Percentiles rank a stretch among this genome's conserved stretches.
phyloP scores from a whole-genome alignment of 2,888 invertebrate genomes.

The Dorcus parallelipipedus region DNA sequence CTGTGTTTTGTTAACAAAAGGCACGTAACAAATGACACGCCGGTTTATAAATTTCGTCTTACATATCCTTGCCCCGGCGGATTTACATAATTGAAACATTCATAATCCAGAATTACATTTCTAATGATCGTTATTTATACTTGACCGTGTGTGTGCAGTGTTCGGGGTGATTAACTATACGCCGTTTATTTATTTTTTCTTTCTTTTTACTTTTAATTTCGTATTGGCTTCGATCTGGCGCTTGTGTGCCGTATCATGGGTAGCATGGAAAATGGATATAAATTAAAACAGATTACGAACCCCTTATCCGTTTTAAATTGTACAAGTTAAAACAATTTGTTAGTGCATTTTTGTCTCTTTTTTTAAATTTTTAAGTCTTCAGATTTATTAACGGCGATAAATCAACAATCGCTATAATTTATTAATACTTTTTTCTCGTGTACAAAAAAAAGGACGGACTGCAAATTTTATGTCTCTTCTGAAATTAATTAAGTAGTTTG shows the following conservation, averaged over 20 bases:
- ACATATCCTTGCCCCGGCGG: constrained; percentile 2
- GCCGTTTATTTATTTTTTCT: background rate
- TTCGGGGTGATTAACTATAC: background rate
- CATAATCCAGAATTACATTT: constrained; percentile 27
- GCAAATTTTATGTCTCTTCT: no score
- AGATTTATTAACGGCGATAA: no score
- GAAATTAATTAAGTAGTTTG: no score
- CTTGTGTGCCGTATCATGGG: constrained; percentile 6
- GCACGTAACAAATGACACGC: no score
- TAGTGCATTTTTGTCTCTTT: constrained; percentile 2
- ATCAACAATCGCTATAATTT: no score
- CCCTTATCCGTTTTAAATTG: constrained; percentile 1
- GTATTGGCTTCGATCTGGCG: background rate
- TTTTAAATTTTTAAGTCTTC: no score
- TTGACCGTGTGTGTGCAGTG: constrained; percentile 5
- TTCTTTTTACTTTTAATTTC: background rate
- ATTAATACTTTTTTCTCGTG: no score
- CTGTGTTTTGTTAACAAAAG: no score
- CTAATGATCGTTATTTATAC: constrained; percentile 28
- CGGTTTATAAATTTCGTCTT: no score
- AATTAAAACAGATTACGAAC: constrained; percentile 13
- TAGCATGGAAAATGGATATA: constrained; percentile 14
- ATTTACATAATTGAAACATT: constrained; percentile 34
- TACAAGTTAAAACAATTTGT: constrained; percentile 13
- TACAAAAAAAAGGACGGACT: no score